Conservation (phyloP, 2,113 vertebrate genomes). For the Limanda limanda region DNA sequence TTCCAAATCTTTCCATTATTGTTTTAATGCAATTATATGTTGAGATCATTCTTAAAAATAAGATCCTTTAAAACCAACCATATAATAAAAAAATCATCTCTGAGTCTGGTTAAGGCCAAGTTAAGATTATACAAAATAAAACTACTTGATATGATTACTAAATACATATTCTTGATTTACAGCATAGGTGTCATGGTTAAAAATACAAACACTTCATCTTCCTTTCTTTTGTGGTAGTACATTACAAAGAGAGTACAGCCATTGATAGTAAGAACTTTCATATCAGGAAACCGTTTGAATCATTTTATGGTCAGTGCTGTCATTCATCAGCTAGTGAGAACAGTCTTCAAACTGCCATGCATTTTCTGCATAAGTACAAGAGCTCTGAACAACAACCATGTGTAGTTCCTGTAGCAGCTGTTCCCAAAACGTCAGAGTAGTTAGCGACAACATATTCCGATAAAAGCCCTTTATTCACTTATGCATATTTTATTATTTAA, state of each 20-base stretch:
- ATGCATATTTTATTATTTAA: conserved; percentile 32
- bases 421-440: background rate
- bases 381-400: background rate
- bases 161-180: too few relatives aligned
- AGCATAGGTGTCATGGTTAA: background rate
- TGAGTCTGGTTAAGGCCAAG: background rate
- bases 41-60: too few relatives aligned
- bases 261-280: background rate
- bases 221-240: too few relatives aligned
- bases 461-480: background rate
- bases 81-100: background rate
- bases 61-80: background rate
- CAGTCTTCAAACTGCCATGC: background rate
- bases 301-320: background rate
- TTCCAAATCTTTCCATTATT: background rate
- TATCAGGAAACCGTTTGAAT: background rate
- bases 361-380: background rate
- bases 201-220: background rate
- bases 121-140: too few relatives aligned
- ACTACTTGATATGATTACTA: too few relatives aligned
- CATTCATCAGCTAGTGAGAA: background rate
- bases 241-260: too few relatives aligned
- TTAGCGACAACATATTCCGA: conserved; percentile 3
- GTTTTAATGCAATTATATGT: too few relatives aligned
- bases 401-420: background rate